Conservation (phyloP, 37 sponge, comb jelly and placozoan genomes). For the Chondrilla cf. caribensis region DNA sequence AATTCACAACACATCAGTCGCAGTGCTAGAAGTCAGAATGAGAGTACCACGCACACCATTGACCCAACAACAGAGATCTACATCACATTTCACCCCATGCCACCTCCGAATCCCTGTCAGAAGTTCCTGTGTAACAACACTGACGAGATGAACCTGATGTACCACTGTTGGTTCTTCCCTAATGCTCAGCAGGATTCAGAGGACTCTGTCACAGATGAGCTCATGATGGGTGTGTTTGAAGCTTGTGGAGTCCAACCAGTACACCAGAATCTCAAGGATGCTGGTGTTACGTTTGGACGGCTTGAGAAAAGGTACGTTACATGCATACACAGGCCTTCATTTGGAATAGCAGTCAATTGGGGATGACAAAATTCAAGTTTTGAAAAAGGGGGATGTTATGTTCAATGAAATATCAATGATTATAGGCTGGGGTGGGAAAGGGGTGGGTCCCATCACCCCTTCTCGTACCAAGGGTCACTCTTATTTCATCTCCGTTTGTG, state of each 20-base stretch:
- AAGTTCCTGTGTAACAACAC: slow-evolving; percentile 77
- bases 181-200: slow-evolving; percentile 30
- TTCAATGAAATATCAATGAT: too few relatives aligned
- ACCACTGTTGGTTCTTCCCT: slow-evolving; percentile 73
- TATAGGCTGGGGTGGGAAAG: too few relatives aligned
- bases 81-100: slow-evolving; percentile 57
- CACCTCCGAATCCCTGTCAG: slow-evolving; percentile 56
- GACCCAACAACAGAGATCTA: slow-evolving; percentile 42
- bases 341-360: background rate
- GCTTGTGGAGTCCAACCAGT: slow-evolving; percentile 57
- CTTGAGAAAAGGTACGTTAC: slow-evolving; percentile 45
- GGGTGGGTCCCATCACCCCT: too few relatives aligned
- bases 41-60: background rate
- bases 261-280: slow-evolving; percentile 68
- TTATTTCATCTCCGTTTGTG: too few relatives aligned
- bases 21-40: background rate
- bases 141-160: slow-evolving; percentile 71
- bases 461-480: too few relatives aligned
- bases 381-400: too few relatives aligned
- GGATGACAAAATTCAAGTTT: background rate
- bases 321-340: background rate
- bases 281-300: slow-evolving; percentile 54
- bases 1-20: too few relatives aligned
- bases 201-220: slow-evolving; percentile 18
- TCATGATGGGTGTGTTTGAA: slow-evolving; percentile 75